phyloP scores from a whole-genome alignment of 2,113 vertebrate species.

The Phocoena phocoena region DNA sequence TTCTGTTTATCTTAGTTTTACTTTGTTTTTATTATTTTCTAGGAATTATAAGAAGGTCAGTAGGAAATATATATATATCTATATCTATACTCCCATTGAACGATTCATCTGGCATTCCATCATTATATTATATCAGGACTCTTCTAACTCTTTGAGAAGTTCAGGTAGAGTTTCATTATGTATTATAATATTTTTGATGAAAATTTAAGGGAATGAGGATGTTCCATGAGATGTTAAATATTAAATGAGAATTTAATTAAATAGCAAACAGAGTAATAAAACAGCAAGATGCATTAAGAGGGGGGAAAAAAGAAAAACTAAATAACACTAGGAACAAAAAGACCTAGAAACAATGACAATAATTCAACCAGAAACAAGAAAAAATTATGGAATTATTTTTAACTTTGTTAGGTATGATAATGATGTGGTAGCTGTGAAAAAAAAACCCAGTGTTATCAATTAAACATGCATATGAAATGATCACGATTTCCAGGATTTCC shows the following conservation, averaged over 20 bases:
- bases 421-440: not conserved
- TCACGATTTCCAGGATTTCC: not conserved
- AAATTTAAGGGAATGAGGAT: not conserved
- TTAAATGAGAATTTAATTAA: not conserved
- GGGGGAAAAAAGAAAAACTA: not conserved
- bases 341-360: not conserved
- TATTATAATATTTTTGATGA: not conserved
- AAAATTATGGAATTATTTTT: not conserved
- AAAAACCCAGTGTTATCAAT: not conserved
- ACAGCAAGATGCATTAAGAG: not conserved
- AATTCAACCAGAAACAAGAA: not conserved
- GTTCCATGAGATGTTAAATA: not conserved
- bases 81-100: not conserved
- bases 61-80: not conserved
- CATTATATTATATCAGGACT: not conserved
- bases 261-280: not conserved
- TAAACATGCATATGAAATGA: not conserved
- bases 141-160: not conserved
- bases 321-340: not conserved
- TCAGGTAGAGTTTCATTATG: not conserved
- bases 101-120: not conserved
- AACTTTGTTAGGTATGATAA: not conserved
- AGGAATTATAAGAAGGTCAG: not conserved
- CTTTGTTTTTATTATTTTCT: not conserved
- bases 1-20: slow-evolving; percentile 1